Base-by-base conservation (phyloP, 2,113 vertebrate species). In the Myiagra hebetior region DNA sequence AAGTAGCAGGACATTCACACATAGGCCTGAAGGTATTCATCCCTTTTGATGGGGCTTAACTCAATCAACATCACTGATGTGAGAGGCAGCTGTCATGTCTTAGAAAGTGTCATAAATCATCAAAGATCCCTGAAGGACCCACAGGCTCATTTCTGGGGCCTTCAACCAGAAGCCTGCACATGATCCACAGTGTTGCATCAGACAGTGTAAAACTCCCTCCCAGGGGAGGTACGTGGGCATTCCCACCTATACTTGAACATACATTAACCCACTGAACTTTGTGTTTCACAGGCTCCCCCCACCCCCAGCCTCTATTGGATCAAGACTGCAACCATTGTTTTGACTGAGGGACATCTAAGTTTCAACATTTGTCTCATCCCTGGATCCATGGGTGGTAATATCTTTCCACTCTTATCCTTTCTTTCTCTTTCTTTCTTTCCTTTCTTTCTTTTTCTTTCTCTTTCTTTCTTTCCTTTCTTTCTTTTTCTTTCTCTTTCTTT, bases 1-100 rank as follows among this genome's bases (percentile, higher is more conserved):
- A 72, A 31, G 7, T 35, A 49, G 15, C 0, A 0, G 26, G 35
- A 64, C 26, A 72, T 49, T 49, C 9, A 64, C 14, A 22, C 14
- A 26, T 9, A 27, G 21, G 17, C 7, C 21, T 73, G 50, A 64
- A 80, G 30, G 31, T 21, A 31, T 49, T 49, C 2, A 41, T 35
- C 6, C 21, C 50, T 56, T 64, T n/a, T 49, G 35, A 56, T 23
- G 11, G 4, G 16, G 42, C 42, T 56, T 56, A 49, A 41, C 21
- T 47, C 16, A 5, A 9, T 47, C 8, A 63, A 18, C 11, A 49
- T 4, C 12, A 46, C 10, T 46, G 6, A 31, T 41, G 26, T 56
- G 35, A 72, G 17, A 64, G 17, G 26, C 14, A 73, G 67, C 4
- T 73, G 30, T 12, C 9, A 13, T 73, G 26, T 37, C 35, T 72